A percentile compares a stretch with the other conserved stretches of the same genome.
Evolutionary conservation across 2,797 vertebrate genomes (phyloP).

Genomic region (Pseudopleuronectes americanus): DNA sequence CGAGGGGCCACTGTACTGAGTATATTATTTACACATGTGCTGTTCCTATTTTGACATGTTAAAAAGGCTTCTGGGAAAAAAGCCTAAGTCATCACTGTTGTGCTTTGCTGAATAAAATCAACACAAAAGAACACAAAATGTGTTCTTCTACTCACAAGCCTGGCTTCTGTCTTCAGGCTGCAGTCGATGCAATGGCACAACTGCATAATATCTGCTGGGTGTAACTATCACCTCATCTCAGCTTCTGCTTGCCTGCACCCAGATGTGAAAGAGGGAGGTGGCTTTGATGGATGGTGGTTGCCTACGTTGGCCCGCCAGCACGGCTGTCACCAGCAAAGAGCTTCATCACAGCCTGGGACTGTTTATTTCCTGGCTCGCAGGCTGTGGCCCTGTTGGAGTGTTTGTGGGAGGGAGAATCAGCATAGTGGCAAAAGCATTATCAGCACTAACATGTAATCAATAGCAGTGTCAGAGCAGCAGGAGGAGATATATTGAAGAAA

Average conservation of each 20-base stretch:
- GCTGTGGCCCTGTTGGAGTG: background rate
- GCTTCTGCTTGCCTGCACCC: slow-evolving; percentile 27
- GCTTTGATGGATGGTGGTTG: slow-evolving; percentile 61
- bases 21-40: background rate
- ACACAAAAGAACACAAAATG: slow-evolving; percentile 1
- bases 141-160: background rate
- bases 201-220: slow-evolving; percentile 32
- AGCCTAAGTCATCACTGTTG: too few relatives aligned
- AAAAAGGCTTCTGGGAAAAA: slow-evolving; percentile 1
- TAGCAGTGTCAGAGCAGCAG: slow-evolving; percentile 29
- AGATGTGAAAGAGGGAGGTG: slow-evolving; percentile 45
- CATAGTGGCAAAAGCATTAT: slow-evolving; percentile 49
- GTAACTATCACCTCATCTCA: slow-evolving; percentile 37
- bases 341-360: slow-evolving; percentile 49
- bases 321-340: slow-evolving; percentile 53
- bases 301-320: slow-evolving; percentile 30
- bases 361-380: slow-evolving; percentile 18
- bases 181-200: slow-evolving; percentile 6
- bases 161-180: background rate
- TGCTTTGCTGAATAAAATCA: too few relatives aligned
- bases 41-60: background rate
- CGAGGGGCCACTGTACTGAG: background rate
- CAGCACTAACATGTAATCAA: slow-evolving; percentile 51
- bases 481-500: slow-evolving; percentile 6
- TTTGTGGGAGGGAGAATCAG: slow-evolving; percentile 9